Conservation (phyloP, 2,113 vertebrate species). For the Gadus macrocephalus region DNA sequence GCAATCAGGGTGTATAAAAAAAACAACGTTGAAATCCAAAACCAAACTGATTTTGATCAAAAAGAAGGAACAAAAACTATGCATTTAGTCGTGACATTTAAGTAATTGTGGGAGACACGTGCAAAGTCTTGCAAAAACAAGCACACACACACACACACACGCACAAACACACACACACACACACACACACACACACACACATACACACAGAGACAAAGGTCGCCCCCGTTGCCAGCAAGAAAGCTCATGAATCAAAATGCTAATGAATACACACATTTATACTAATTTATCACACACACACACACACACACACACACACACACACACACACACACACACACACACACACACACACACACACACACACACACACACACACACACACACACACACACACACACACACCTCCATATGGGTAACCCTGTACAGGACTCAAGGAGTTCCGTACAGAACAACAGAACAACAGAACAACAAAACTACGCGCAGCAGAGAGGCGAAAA, state of each 20-base stretch:
- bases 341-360: conserved; percentile 27
- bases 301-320: conserved; percentile 12
- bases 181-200: conserved; percentile 26
- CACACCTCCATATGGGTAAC: conserved; percentile 50
- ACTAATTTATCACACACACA: conserved; percentile 22
- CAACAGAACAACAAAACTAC: neutral
- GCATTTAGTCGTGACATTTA: no score
- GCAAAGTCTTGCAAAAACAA: conserved; percentile 29
- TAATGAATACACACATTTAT: conserved; percentile 27
- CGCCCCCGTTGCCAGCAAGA: conserved; percentile 52
- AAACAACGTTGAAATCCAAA: no score
- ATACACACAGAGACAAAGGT: conserved; percentile 43
- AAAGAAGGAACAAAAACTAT: no score
- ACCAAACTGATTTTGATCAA: no score
- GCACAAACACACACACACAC: conserved; percentile 25
- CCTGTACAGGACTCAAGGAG: conserved; percentile 47
- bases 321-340: conserved; percentile 34
- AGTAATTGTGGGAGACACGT: conserved; percentile 11
- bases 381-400: conserved; percentile 24
- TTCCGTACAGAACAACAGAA: conserved; percentile 3
- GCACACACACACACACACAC: conserved; percentile 8
- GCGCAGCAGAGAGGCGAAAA: neutral
- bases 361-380: conserved; percentile 1
- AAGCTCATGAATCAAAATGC: conserved; percentile 49
- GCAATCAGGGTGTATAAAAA: no score